Conservation (phyloP, 1,140 invertebrate species). For the Lineus longissimus region DNA sequence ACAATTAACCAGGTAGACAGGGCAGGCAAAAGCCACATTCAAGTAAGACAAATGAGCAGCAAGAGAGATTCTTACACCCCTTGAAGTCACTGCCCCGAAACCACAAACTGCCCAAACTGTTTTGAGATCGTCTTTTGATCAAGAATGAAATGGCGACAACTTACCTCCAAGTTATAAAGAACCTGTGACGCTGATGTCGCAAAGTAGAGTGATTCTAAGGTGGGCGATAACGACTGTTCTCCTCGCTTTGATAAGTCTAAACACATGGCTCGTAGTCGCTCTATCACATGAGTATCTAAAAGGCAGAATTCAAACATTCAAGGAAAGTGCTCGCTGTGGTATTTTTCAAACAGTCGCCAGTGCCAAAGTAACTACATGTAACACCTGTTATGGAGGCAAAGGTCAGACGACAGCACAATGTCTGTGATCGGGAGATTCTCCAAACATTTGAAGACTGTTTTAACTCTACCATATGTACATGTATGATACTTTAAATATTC, state of each 20-base stretch:
- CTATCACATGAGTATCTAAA: constrained; percentile 62
- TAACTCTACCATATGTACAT: background rate
- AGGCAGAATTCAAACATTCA: background rate
- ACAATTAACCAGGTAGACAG: background rate
- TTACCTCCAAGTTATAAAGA: constrained; percentile 62
- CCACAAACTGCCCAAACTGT: too few relatives aligned
- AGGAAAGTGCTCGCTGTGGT: background rate
- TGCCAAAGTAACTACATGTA: too few relatives aligned
- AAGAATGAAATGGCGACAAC: too few relatives aligned
- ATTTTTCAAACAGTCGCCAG: background rate
- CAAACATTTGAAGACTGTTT: background rate
- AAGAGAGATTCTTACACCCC: too few relatives aligned
- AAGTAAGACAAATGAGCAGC: too few relatives aligned
- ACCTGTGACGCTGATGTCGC: constrained; percentile 72
- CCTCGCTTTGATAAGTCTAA: constrained; percentile 42
- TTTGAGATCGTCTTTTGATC: too few relatives aligned
- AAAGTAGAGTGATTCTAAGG: constrained; percentile 72
- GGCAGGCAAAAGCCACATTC: too few relatives aligned
- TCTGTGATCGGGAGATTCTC: background rate
- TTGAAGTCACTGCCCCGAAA: too few relatives aligned
- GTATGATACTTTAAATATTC: too few relatives aligned
- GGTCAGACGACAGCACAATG: too few relatives aligned
- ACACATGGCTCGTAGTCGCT: constrained; percentile 62
- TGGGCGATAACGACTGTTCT: constrained; percentile 48
- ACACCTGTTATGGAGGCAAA: too few relatives aligned